Conservation (phyloP, 2,888 invertebrate genomes). For the Lepidocyrtoides sp. region DNA sequence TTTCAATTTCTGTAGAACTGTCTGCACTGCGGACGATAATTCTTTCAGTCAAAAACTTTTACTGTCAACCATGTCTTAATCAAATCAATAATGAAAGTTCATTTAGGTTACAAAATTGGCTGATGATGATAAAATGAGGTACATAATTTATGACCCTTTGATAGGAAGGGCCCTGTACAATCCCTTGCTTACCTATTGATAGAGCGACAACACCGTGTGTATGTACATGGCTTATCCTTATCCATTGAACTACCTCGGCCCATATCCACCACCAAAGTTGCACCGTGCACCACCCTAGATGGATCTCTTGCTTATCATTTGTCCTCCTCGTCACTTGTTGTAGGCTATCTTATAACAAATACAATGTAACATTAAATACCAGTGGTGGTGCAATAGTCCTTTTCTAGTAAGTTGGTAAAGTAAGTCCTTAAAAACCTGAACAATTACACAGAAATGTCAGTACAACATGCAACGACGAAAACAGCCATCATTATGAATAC, state of each 20-base stretch:
- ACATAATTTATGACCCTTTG: constrained; percentile 56
- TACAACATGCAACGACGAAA: neutral
- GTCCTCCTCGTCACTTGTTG: neutral
- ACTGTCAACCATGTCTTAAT: constrained; percentile 65
- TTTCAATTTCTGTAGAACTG: constrained; percentile 25
- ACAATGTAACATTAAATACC: constrained; percentile 41
- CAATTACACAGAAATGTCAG: constrained; percentile 38
- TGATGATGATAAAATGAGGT: constrained; percentile 46
- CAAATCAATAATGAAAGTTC: constrained; percentile 64
- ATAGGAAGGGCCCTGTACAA: neutral
- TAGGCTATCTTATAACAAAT: constrained; percentile 39
- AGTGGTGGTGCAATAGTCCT: constrained; percentile 32
- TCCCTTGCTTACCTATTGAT: neutral
- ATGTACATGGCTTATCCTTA: neutral
- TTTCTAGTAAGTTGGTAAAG: constrained; percentile 14
- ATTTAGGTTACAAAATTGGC: constrained; percentile 52
- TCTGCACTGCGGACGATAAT: constrained; percentile 12
- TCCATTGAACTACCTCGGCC: neutral
- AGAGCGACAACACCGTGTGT: neutral
- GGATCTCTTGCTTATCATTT: constrained; percentile 26
- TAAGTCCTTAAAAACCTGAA: constrained; percentile 45
- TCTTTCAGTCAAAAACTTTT: constrained; percentile 54
- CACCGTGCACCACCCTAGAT: constrained; percentile 4
- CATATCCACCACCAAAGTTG: neutral
- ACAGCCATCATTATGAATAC: neutral